Evolutionary conservation across 2,113 vertebrate genomes (phyloP).

Genomic region (Edolisoma coerulescens): DNA sequence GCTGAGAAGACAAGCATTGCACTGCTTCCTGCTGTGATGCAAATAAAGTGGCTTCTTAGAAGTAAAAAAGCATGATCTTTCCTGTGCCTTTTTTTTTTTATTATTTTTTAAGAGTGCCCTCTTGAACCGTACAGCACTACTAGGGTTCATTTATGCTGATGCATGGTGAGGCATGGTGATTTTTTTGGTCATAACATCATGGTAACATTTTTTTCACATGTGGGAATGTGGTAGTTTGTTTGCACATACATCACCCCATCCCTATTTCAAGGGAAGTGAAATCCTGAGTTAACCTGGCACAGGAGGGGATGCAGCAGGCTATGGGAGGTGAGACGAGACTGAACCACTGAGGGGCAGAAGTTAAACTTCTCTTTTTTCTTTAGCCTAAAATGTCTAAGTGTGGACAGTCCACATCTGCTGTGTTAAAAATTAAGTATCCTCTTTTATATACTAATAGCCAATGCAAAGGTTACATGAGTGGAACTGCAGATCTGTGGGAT

Average conservation of each 20-base stretch:
- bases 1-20: not conserved
- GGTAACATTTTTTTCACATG: not conserved
- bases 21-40: not conserved
- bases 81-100: not conserved
- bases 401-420: not conserved
- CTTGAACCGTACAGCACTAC: not conserved
- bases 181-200: not conserved
- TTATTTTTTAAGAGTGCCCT: not conserved
- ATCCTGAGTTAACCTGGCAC: not conserved
- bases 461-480: not conserved
- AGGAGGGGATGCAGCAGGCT: not conserved
- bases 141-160: not conserved
- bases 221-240: not conserved
- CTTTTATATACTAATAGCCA: not conserved
- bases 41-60: slow-evolving; percentile 5
- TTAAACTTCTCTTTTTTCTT: not conserved
- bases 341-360: not conserved
- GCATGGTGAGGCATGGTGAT: not conserved
- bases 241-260: not conserved
- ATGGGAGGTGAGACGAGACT: not conserved
- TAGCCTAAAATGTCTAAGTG: not conserved
- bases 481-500: not conserved
- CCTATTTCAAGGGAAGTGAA: not conserved
- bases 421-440: not conserved
- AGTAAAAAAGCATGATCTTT: not conserved